Evolutionary conservation across 2,797 vertebrate genomes (phyloP).

Genomic region (Peromyscus attwateri): DNA sequence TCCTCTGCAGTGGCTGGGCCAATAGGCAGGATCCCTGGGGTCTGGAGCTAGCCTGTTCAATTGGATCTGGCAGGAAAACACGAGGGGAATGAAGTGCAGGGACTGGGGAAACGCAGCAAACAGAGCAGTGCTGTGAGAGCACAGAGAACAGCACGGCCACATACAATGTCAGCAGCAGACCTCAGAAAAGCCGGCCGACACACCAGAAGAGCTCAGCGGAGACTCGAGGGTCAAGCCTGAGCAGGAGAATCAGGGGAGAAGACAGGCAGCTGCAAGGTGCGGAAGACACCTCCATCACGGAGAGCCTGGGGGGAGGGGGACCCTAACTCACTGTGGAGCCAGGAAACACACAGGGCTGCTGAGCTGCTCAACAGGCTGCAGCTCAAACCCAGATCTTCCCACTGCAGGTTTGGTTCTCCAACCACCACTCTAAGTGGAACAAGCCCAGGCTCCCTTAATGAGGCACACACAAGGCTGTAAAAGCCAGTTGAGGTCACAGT

Average conservation of each 20-base stretch:
- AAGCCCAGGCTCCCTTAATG: neutral
- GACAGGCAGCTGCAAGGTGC: neutral
- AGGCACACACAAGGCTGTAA: neutral
- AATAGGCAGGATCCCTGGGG: neutral
- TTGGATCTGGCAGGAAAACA: neutral
- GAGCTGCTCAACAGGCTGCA: neutral
- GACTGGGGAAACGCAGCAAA: neutral
- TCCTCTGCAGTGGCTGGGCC: neutral
- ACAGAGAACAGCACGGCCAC: neutral
- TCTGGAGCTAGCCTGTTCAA: neutral
- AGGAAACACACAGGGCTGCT: neutral
- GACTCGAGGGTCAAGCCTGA: neutral
- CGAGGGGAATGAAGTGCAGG: neutral
- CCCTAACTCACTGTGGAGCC: too few species aligned
- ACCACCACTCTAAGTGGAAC: neutral
- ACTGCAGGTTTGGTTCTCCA: neutral
- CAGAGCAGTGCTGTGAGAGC: neutral
- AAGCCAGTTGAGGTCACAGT: neutral
- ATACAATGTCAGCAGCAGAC: neutral
- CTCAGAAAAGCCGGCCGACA: neutral
- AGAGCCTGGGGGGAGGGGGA: fast-evolving
- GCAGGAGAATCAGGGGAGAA: neutral
- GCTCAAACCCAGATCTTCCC: neutral
- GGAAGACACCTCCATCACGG: neutral
- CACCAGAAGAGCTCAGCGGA: neutral